These are phyloP conservation scores for Andrena trimmerana DNA, from an alignment of 2,888 invertebrate species.

Conservation along the genomic window DNA sequence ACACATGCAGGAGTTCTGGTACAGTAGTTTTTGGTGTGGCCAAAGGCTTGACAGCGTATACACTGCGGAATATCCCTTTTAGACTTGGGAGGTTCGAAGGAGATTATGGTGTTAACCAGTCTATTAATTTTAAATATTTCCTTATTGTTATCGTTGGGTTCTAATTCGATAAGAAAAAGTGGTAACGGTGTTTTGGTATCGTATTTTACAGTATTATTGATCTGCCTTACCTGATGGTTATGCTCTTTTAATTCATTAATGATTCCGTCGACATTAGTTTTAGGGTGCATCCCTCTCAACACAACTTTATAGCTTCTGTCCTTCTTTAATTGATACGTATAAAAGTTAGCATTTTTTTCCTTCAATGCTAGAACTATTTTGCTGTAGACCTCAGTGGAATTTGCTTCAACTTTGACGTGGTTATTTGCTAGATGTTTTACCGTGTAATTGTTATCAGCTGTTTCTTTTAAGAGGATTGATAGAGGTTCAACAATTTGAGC, in stretches of 20 bases:
- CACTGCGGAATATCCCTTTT: background rate
- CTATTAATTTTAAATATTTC: background rate
- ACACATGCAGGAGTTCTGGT: background rate
- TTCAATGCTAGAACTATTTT: background rate
- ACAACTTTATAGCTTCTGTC: constrained; percentile 19
- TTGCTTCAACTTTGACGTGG: constrained; percentile 1
- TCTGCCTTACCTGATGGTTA: constrained; percentile 3
- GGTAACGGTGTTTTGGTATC: background rate
- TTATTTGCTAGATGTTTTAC: background rate
- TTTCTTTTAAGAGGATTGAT: background rate
- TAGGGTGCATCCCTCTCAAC: constrained; percentile 11
- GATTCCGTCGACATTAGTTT: background rate
- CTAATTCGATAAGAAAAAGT: background rate
- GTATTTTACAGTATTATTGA: constrained; percentile 5
- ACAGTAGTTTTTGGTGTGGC: background rate
- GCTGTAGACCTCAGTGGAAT: background rate
- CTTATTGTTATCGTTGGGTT: background rate
- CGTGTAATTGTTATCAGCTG: background rate
- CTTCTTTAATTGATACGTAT: constrained; percentile 24
- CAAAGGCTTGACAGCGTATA: background rate
- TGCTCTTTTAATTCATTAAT: background rate
- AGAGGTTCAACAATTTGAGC: constrained; percentile 14
- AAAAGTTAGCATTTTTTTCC: constrained; percentile 13
- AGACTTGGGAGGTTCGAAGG: background rate
- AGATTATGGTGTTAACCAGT: background rate